These are phyloP conservation scores for Drosophila setifemur DNA, from an alignment of 1,140 invertebrate species.

Conservation along the genomic window DNA sequence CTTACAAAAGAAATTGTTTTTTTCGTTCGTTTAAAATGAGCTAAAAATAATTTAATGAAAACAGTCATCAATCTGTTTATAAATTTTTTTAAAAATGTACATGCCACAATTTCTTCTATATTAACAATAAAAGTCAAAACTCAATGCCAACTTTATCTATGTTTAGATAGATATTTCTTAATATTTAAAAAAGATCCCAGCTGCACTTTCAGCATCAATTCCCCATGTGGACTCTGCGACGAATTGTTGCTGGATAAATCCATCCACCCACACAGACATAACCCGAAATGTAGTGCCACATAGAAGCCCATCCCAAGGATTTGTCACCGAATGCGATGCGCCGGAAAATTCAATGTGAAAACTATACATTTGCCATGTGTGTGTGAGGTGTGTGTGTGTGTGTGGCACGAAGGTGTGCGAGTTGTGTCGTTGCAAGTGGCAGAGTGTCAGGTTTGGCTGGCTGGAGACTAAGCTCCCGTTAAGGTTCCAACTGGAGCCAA, in stretches of 20 bases:
- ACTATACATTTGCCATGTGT: slow-evolving; percentile 61
- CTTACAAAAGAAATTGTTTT: neutral
- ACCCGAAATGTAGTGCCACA: neutral
- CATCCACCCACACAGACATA: slow-evolving; percentile 8
- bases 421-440: slow-evolving; percentile 13
- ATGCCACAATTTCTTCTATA: too few relatives aligned
- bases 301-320: slow-evolving; percentile 37
- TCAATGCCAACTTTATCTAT: too few relatives aligned
- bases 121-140: too few relatives aligned
- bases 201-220: neutral
- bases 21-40: neutral
- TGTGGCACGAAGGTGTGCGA: neutral
- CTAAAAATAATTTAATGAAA: too few relatives aligned
- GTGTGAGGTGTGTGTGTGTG: neutral
- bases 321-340: slow-evolving; percentile 63
- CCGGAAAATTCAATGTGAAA: slow-evolving; percentile 76
- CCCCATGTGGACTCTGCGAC: neutral
- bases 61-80: too few relatives aligned
- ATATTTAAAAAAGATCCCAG: slow-evolving; percentile 1
- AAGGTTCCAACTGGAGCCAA: slow-evolving; percentile 59
- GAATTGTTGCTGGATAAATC: slow-evolving; percentile 45
- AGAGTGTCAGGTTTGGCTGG: slow-evolving; percentile 44
- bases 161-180: neutral
- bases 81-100: neutral
- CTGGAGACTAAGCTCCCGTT: slow-evolving; percentile 62